These are phyloP conservation scores for Epinephelus moara DNA, from an alignment of 2,113 vertebrate species.

Conservation along the genomic window DNA sequence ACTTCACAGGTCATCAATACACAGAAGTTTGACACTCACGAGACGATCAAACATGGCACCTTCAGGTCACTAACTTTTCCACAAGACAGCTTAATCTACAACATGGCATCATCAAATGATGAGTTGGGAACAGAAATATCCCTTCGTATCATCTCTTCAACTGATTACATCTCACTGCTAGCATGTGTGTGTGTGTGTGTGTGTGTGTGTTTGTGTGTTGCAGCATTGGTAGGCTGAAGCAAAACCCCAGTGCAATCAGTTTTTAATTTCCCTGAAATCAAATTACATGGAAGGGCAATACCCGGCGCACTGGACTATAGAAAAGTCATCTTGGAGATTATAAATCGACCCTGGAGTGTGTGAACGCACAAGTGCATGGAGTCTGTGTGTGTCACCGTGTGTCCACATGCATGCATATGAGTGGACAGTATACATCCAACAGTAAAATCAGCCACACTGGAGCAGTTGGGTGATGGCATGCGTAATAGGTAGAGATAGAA, in stretches of 20 bases:
- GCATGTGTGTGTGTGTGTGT: constrained; percentile 4
- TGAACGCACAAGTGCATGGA: constrained; percentile 2
- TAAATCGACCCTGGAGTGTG: constrained; percentile 57
- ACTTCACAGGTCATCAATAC: not conserved
- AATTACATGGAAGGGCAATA: constrained; percentile 74
- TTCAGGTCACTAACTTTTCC: not conserved
- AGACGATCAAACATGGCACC: not conserved
- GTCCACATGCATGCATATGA: not conserved
- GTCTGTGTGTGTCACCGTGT: not conserved
- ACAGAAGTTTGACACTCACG: not conserved
- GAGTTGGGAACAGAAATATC: constrained; percentile 28
- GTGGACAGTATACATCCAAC: not conserved
- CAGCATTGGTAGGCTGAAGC: constrained; percentile 40
- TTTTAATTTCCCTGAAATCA: constrained; percentile 79
- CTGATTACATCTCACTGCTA: constrained; percentile 42
- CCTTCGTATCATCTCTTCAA: constrained; percentile 40
- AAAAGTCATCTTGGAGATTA: constrained; percentile 65
- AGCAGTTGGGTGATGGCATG: constrained; percentile 1
- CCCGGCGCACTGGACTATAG: constrained; percentile 58
- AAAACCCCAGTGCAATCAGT: constrained; percentile 69
- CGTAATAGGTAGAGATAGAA: not conserved
- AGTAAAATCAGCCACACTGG: not conserved
- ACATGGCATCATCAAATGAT: constrained; percentile 9
- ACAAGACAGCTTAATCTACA: constrained; percentile 10
- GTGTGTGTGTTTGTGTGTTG: not conserved